Evolutionary conservation across 2,888 invertebrate genomes (phyloP).

Genomic region (Philereme transversata): DNA sequence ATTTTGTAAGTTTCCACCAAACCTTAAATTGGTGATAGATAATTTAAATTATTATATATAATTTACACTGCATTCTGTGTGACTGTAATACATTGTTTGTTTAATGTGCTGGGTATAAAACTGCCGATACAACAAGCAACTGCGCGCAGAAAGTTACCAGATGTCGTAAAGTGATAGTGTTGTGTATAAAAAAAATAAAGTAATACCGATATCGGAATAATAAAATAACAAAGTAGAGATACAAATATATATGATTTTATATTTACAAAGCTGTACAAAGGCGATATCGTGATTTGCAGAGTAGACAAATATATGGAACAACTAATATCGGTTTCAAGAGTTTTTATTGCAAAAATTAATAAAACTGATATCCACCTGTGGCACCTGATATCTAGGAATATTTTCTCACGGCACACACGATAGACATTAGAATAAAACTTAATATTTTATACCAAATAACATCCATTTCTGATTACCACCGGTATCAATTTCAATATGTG

Average conservation of each 20-base stretch:
- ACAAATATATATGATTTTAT: conserved; percentile 14
- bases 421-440: conserved; percentile 23
- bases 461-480: neutral
- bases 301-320: conserved; percentile 29
- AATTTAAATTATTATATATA: no score
- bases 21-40: no score
- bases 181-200: neutral
- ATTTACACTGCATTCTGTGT: no score
- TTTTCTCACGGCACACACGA: conserved; percentile 37
- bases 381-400: conserved; percentile 33
- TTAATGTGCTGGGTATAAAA: no score
- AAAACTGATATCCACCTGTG: conserved; percentile 37
- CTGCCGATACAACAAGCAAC: no score
- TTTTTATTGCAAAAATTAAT: conserved; percentile 44
- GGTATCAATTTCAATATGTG: no score
- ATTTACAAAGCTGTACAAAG: conserved; percentile 34
- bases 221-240: neutral
- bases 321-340: conserved; percentile 27
- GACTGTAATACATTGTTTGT: no score
- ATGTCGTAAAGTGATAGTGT: conserved; percentile 6
- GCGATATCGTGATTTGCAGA: conserved; percentile 17
- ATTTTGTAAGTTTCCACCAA: no score
- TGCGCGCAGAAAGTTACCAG: neutral
- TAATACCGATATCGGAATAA: conserved; percentile 7
- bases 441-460: conserved; percentile 7